Evolutionary conservation across 2,113 vertebrate genomes (phyloP).

Genomic region (Taxidea taxus): DNA sequence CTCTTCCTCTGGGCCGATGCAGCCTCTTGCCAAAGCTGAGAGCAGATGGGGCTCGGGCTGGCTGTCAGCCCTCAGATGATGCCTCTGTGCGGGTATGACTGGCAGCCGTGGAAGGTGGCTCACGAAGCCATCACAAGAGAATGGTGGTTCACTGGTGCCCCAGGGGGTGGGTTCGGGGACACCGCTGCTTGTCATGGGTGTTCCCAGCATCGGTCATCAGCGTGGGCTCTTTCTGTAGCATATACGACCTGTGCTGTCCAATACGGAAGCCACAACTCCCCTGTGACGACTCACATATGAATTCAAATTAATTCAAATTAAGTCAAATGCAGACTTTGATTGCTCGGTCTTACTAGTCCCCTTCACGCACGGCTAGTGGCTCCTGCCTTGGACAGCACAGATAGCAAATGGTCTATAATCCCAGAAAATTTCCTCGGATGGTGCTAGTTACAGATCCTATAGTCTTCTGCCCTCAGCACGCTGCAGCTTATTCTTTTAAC

Average conservation of each 20-base stretch:
- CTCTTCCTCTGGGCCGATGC: background rate
- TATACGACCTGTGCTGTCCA: background rate
- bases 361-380: background rate
- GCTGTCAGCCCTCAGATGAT: background rate
- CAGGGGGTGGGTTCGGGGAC: background rate
- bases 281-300: background rate
- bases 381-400: background rate
- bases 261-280: background rate
- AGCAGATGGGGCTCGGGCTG: background rate
- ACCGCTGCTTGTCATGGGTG: background rate
- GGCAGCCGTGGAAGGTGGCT: background rate
- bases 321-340: background rate
- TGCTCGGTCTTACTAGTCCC: background rate
- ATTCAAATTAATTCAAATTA: background rate
- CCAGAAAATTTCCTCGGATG: background rate
- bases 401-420: background rate
- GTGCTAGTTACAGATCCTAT: background rate
- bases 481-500: background rate
- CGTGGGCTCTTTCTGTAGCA: background rate
- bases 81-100: background rate
- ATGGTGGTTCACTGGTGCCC: background rate
- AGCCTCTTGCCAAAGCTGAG: background rate
- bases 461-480: background rate
- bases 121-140: background rate
- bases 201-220: background rate